These are phyloP conservation scores for Geotrypetes seraphini DNA, from an alignment of 2,797 vertebrate genomes.

Conservation along the genomic window DNA sequence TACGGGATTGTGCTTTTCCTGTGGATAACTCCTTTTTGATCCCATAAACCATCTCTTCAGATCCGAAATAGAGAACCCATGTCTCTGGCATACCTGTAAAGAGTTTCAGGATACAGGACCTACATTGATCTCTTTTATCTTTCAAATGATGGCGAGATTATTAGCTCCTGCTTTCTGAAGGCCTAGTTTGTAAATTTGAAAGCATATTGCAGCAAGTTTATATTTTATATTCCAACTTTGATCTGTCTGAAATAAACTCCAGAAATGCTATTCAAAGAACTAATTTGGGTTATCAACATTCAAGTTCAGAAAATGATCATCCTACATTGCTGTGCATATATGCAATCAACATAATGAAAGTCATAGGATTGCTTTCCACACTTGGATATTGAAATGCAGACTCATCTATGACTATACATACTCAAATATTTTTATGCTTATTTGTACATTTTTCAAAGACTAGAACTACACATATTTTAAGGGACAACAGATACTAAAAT, in stretches of 20 bases:
- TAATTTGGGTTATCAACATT: background rate
- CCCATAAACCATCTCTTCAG: no score
- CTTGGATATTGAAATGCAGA: background rate
- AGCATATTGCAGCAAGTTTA: no score
- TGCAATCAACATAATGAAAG: background rate
- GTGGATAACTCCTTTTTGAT: no score
- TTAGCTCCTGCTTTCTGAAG: no score
- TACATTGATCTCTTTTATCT: no score
- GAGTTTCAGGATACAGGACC: no score
- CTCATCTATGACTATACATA: background rate
- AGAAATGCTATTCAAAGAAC: background rate
- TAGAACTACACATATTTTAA: background rate
- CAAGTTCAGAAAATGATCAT: background rate
- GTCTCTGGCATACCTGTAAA: no score
- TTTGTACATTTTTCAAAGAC: background rate
- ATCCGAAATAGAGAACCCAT: no score
- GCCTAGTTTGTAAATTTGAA: no score
- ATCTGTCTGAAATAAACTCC: background rate
- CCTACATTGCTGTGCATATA: background rate
- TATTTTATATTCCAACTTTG: background rate
- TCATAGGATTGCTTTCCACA: background rate
- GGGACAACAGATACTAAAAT: background rate
- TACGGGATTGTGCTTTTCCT: no score
- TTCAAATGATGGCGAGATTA: no score
- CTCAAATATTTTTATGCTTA: background rate